Conservation (phyloP, 64 coral and sea anemone genomes). For the Stichodactyla mertensii region DNA sequence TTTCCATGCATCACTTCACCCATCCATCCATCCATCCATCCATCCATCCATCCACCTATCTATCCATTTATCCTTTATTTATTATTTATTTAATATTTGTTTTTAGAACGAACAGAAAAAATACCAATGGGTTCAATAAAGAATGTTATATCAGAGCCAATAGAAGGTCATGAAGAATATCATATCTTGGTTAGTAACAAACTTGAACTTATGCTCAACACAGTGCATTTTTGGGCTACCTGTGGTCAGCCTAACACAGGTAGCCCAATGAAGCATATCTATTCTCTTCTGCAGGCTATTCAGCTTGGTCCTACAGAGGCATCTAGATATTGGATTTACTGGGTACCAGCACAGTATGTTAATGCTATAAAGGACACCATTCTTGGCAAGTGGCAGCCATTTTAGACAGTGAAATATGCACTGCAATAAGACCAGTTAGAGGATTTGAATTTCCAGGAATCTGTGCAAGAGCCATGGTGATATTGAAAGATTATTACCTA, state of each 20-base stretch:
- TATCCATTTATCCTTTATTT: background rate
- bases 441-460: background rate
- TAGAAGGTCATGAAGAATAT: conserved; percentile 97
- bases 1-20: too few relatives aligned
- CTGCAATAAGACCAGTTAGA: background rate
- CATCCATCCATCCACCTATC: background rate
- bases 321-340: conserved; percentile 95
- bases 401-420: conserved; percentile 33
- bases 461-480: background rate
- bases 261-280: background rate
- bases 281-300: conserved; percentile 54
- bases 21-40: background rate
- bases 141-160: conserved; percentile 95
- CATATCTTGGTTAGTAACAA: conserved; percentile 79
- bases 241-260: background rate
- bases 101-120: conserved; percentile 97
- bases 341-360: conserved; percentile 98
- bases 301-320: conserved; percentile 98
- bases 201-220: background rate
- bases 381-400: conserved; percentile 96
- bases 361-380: conserved; percentile 97
- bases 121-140: conserved; percentile 98
- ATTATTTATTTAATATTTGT: background rate
- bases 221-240: background rate
- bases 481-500: background rate